Conservation (phyloP, 2,888 invertebrate species). For the Spisula subtruncata region DNA sequence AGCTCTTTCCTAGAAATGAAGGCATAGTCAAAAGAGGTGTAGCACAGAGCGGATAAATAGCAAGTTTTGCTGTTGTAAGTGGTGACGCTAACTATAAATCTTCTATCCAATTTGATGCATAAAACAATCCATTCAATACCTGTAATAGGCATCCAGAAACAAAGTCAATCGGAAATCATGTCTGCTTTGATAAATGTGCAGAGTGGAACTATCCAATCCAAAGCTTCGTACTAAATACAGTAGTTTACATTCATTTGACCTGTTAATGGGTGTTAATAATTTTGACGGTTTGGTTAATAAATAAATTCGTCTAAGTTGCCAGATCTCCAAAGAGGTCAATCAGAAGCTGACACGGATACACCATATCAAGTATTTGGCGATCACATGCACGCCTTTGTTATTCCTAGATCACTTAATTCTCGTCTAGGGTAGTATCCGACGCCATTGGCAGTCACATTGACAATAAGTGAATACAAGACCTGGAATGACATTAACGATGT, state of each 20-base stretch:
- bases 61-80: constrained; percentile 30
- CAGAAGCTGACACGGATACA: not conserved
- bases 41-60: constrained; percentile 49
- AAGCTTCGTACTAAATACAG: not conserved
- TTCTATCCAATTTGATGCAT: constrained; percentile 34
- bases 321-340: not conserved
- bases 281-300: constrained; percentile 40
- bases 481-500: constrained; percentile 31
- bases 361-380: not conserved
- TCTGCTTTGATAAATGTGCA: not conserved
- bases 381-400: constrained; percentile 29
- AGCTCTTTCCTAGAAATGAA: constrained; percentile 47
- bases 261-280: constrained; percentile 51
- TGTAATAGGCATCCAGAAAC: not conserved
- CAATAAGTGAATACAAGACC: constrained; percentile 27
- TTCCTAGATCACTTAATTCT: constrained; percentile 13
- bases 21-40: constrained; percentile 45
- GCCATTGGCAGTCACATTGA: not conserved
- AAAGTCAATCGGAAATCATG: constrained; percentile 12
- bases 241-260: constrained; percentile 32
- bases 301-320: not conserved
- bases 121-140: not conserved
- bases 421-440: constrained; percentile 29
- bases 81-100: constrained; percentile 28
- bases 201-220: not conserved